phyloP scores from a whole-genome alignment of 2,113 vertebrate species.

The Thalassarche chlororhynchos region DNA sequence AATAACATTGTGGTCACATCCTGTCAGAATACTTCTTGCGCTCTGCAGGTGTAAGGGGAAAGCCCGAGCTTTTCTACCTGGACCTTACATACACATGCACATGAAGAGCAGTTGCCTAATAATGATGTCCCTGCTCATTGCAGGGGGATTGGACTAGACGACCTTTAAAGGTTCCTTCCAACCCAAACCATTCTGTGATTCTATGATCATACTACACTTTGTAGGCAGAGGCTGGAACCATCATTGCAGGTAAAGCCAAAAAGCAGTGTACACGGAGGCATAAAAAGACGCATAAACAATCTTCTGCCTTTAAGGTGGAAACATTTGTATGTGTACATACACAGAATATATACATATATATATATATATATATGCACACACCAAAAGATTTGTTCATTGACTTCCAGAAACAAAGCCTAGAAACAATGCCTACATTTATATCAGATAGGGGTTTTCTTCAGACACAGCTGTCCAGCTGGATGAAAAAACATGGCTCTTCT shows the following conservation, averaged over 20 bases:
- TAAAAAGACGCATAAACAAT: not conserved
- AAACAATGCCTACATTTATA: not conserved
- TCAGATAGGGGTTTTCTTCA: not conserved
- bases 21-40: not conserved
- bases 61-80: not conserved
- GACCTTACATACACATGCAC: not conserved
- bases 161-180: not conserved
- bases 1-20: not conserved
- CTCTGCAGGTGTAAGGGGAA: not conserved
- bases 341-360: not conserved
- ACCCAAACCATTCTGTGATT: not conserved
- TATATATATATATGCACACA: not conserved
- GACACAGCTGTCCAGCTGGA: not conserved
- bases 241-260: not conserved
- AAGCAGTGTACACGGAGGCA: accelerated
- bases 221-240: not conserved
- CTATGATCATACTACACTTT: not conserved
- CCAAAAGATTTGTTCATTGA: not conserved
- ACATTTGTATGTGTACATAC: not conserved
- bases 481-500: not conserved
- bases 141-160: not conserved
- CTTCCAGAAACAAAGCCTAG: not conserved
- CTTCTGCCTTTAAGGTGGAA: not conserved
- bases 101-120: not conserved
- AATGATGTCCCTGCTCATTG: not conserved